Evolutionary conservation across 2,113 vertebrate genomes (phyloP).

Genomic region (Tragelaphus strepsiceros): DNA sequence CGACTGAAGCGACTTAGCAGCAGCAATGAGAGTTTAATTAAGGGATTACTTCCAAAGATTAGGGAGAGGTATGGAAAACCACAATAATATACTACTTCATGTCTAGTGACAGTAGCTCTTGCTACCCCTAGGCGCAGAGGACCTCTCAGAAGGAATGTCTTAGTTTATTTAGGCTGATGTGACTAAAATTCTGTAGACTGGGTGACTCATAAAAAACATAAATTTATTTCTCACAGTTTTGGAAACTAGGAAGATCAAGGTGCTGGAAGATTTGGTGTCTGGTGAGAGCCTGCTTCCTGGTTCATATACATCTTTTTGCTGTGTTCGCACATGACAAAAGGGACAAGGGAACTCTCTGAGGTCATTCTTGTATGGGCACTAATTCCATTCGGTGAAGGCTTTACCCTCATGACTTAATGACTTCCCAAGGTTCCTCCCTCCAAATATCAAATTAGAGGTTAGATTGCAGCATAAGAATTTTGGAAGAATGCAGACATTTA

Average conservation of each 20-base stretch:
- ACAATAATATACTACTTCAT: background rate
- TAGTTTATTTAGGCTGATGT: background rate
- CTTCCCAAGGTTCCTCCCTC: background rate
- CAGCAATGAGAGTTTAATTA: background rate
- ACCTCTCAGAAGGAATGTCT: background rate
- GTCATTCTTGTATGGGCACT: background rate
- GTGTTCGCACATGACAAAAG: background rate
- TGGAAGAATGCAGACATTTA: background rate
- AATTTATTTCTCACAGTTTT: background rate
- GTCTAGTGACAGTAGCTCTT: background rate
- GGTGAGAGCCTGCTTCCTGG: background rate
- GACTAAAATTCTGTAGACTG: background rate
- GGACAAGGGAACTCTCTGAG: background rate
- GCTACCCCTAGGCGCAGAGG: background rate
- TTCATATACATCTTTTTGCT: background rate
- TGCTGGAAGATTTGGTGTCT: background rate
- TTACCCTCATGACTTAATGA: background rate
- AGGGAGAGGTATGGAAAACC: background rate
- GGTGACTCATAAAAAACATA: background rate
- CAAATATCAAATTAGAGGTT: background rate
- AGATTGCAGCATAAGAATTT: background rate
- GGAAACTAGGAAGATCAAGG: background rate
- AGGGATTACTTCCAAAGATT: background rate
- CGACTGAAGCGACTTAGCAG: background rate
- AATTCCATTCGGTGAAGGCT: background rate